Evolutionary conservation across 2,797 vertebrate species (phyloP), one percentile per base, ranked within the genome.

Genomic region (Oryzias sinensis): DNA sequence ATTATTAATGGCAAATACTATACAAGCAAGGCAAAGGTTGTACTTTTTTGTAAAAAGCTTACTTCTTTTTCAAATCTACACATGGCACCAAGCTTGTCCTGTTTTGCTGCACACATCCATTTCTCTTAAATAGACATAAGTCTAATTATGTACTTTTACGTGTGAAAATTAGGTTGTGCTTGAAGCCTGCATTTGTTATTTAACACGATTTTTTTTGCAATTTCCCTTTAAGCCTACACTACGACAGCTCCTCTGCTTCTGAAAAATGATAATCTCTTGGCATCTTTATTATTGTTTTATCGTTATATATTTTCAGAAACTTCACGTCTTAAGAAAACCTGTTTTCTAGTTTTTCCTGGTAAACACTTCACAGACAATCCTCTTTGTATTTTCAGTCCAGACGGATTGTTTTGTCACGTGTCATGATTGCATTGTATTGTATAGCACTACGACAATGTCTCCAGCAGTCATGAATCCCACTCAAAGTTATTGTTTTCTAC

Each of bases 401-500:
- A 54, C 29, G 24, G 49, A 49, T 29, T 41, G 53, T 27, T 40
- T 66, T 70, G 41, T 24, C 62, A 9, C 62, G 5, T 24, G 33
- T 45, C 29, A 47, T 62, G 54, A 58, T 70, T 56, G 45, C 29
- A 18, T 16, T 61, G 25, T 50, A 61, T 43, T 68, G 68, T 20
- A 49, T 59, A 16, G 51, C 43, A 63, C 15, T 45, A 65, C 58
- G 42, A 33, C 33, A 43, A 66, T 49, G 46, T 66, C 62, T 50
- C 54, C 17, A 20, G 44, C 13, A 14, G 50, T 40, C 53, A 54
- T 47, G 24, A 62, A 72, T 74, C 14, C 20, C 42, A 37, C 33
- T 63, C 44, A 3, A 18, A 66, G 45, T 56, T 57, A 55, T 54
- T 70, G 59, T 65, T 68, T 65, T 48, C 49, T 51, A 59, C 45